Base-by-base conservation (phyloP, 2,888 invertebrate species). In the Heliconius aoede region DNA sequence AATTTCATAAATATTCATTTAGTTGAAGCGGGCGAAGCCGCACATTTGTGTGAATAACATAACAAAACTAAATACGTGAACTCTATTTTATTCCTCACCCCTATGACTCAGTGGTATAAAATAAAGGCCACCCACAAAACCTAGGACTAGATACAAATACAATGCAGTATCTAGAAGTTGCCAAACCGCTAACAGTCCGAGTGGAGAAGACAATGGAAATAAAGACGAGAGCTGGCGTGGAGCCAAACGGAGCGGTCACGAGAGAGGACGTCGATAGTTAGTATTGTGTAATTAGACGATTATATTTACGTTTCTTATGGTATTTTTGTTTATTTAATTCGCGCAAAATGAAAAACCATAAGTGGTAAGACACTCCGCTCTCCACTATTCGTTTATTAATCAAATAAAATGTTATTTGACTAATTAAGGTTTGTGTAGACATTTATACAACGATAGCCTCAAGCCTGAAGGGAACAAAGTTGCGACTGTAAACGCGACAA, bases 181-280 rank as follows among this genome's bases (percentile, higher is more conserved):
- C 75, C 77, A 75, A 78, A 68, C 46, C 75, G 15, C 72, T 32
- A 78, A 69, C 72, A 75, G 72, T 46, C 65, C 24, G 60, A 67
- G 36, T 61, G 30, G 24, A 74, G 55, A 18, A 72, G 67, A 75
- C 58, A 67, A 74, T 69, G 73, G 36, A 72, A 69, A 78, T 78
- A 73, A 78, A 76, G 76, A 76, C 78, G 72, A 77, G 36, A 69
- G 21, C 61, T 80, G 80, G 80, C 73, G 46, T 32, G 15, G 46
- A 46, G 78, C 80, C 80, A 80, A 78, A 55, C 74, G 76, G 79
- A 68, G 51, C 78, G 62, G 76, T 80, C 78, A 75, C 69, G 79
- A 78, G 73, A 80, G 67, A 64, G 62, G 65, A 74, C 71, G 65
- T 73, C 62, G 67, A 78, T 75, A 76, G 32, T 69, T 58, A 67